Base-by-base conservation (phyloP, 2,113 vertebrate species). In the Sturnus vulgaris region DNA sequence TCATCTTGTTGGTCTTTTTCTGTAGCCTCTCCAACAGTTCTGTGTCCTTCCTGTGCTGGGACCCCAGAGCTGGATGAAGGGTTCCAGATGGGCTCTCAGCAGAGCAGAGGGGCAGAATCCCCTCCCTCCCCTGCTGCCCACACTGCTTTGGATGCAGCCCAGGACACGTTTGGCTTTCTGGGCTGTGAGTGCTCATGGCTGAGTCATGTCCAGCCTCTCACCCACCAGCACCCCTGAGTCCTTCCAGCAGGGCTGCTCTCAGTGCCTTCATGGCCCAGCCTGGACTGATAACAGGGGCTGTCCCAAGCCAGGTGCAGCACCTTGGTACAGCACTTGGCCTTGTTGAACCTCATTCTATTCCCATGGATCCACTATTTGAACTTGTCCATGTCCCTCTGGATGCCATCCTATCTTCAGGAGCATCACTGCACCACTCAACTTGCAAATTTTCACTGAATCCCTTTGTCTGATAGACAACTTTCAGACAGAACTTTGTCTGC, bases 191-290 rank as follows among this genome's bases (percentile, higher is more conserved):
- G 40, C 40, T 15, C 40, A 40, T 40, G 40, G 40, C 40, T 15
- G 14, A 14, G 40, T 40, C 40, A 47, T 35, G 35, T 22, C 49
- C 57, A 55, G 11, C 24, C 30, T 49, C 30, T 71, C 56, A 55
- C 0, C 16, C 40, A 21, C 3, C 56, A n/a, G 10, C 10, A n/a
- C 2, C 10, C 9, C 9, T 11, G 5, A 47, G 9, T 14, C 24
- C 12, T 47, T n/a, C 0, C 0, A 0, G 20, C 6, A 24, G 1
- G 9, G 20, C 40, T 47, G 40, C 13, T 71, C 13, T 55, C 2
- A 1, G 23, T 35, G 2, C 35, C 3, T 50, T 52, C 27, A 28
- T 33, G 1, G 8, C 13, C 4, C 44, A 44, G 7, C 52, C 10
- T 59, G 33, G n/a, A 20, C 1, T 50, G 9, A 44, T 23, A 37